Evolutionary conservation across 2,888 invertebrate genomes (phyloP), one percentile per base, ranked within the genome.

Genomic region (Troides oblongomaculatus): DNA sequence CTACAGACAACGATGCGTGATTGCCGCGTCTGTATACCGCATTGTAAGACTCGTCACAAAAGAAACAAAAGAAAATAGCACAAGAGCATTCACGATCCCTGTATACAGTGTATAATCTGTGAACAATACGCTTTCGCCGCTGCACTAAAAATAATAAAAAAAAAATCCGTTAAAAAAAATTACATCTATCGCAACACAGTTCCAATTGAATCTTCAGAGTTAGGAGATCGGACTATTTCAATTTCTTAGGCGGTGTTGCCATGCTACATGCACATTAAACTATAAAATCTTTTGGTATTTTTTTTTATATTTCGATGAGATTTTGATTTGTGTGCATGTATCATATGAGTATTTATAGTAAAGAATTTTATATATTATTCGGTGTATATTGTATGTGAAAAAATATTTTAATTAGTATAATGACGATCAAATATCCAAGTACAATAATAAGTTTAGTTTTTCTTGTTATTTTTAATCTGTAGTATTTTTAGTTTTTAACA

Each of bases 381-480:
- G 80, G 83, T 88, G 88, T 89, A 87, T 85, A 86, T 88, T 87
- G 83, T 86, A 87, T 85, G 85, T 87, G 86, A 80, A 86, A 84
- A 81, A 77, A 81, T 86, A 85, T 87, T 88, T 86, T 84, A 71
- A 82, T 81, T 85, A 84, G 83, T 84, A 85, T 83, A 84, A 82
- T 87, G 84, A 83, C 84, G 84, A 85, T 84, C 81, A 85, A 85
- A 84, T 80, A 78, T 75, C 69, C 72, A 76, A 81, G 80, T 81
- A 81, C 80, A 81, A 81, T 74, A 73, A 76, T 78, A 78, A 72
- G 69, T 76, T 75, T 75, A 30, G 46, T 74, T 39, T 39, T 39
- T 39, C 10, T 39, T 74, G 66, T 70, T 74, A 73, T 73, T 71
- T 6, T 76, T 76, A 69, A 66, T 46, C 36, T 64, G 61, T 58